phyloP scores from a whole-genome alignment of 2,113 vertebrate genomes.

The Onychorhynchus coronatus region DNA sequence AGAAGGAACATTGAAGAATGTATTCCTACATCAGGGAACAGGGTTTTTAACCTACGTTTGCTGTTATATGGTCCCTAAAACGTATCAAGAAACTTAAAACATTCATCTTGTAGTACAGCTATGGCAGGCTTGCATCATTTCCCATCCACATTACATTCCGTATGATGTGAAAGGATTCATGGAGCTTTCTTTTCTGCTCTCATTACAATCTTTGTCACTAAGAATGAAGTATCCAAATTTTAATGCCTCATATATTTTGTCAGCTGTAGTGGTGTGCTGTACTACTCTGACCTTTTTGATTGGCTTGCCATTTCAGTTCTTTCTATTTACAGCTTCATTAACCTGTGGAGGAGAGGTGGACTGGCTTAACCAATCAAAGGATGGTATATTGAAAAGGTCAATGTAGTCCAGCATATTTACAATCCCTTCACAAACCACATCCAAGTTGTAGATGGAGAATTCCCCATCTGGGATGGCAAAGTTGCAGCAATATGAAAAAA shows the following conservation, averaged over 20 bases:
- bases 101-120: neutral
- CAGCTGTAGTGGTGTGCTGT: conserved; percentile 26
- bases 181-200: conserved; percentile 22
- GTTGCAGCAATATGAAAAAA: neutral
- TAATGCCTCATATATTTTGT: conserved; percentile 66
- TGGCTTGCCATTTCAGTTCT: conserved; percentile 63
- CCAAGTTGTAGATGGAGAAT: neutral
- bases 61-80: neutral
- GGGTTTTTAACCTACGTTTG: neutral
- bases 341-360: conserved; percentile 47
- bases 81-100: neutral
- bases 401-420: neutral
- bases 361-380: conserved; percentile 2
- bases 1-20: neutral
- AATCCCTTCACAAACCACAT: neutral
- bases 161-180: neutral
- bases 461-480: neutral
- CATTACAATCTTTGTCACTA: conserved; percentile 56
- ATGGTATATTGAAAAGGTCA: conserved; percentile 48
- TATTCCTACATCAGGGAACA: neutral
- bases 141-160: neutral
- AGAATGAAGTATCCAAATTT: conserved; percentile 58
- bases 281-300: conserved; percentile 68
- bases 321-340: conserved; percentile 68
- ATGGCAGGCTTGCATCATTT: neutral